Percentiles rank a stretch among this genome's conserved stretches.
Evolutionary conservation across 2,113 vertebrate genomes (phyloP).

Genomic region (Stigmatopora nigra): DNA sequence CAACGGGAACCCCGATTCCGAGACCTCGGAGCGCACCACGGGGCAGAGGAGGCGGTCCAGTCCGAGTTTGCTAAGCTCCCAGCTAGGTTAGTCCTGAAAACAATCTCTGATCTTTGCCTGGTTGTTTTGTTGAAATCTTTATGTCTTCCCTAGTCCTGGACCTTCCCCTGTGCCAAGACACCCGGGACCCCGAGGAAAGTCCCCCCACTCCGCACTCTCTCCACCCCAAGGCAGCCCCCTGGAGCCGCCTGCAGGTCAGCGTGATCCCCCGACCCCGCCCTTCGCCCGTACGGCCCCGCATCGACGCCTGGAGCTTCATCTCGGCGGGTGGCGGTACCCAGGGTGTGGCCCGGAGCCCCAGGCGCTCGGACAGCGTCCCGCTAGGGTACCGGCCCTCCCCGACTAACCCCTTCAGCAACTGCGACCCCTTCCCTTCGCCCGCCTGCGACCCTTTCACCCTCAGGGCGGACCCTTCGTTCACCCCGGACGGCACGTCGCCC

Average conservation of each 20-base stretch:
- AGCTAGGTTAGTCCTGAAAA: slow-evolving; percentile 56
- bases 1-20: slow-evolving; percentile 48
- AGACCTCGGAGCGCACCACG: slow-evolving; percentile 40
- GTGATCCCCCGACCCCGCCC: slow-evolving; percentile 80
- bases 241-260: slow-evolving; percentile 71
- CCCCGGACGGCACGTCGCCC: slow-evolving; percentile 35
- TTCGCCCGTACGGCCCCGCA: slow-evolving; percentile 77
- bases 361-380: slow-evolving; percentile 41
- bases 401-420: slow-evolving; percentile 76
- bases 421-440: slow-evolving; percentile 71
- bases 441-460: slow-evolving; percentile 71
- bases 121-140: neutral
- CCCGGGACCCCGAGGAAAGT: slow-evolving; percentile 58
- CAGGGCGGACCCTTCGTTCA: slow-evolving; percentile 50
- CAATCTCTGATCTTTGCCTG: too few relatives aligned
- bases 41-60: slow-evolving; percentile 59
- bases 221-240: slow-evolving; percentile 66
- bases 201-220: slow-evolving; percentile 42
- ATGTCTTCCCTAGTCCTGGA: slow-evolving; percentile 55
- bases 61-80: slow-evolving; percentile 58
- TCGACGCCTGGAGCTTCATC: slow-evolving; percentile 86
- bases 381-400: slow-evolving; percentile 71
- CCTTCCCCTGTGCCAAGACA: slow-evolving; percentile 62
- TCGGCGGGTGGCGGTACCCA: slow-evolving; percentile 62
- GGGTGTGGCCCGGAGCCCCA: slow-evolving; percentile 31